These are phyloP conservation scores for Mesaphorura yosii DNA, from an alignment of 1,140 invertebrate genomes.

Conservation along the genomic window DNA sequence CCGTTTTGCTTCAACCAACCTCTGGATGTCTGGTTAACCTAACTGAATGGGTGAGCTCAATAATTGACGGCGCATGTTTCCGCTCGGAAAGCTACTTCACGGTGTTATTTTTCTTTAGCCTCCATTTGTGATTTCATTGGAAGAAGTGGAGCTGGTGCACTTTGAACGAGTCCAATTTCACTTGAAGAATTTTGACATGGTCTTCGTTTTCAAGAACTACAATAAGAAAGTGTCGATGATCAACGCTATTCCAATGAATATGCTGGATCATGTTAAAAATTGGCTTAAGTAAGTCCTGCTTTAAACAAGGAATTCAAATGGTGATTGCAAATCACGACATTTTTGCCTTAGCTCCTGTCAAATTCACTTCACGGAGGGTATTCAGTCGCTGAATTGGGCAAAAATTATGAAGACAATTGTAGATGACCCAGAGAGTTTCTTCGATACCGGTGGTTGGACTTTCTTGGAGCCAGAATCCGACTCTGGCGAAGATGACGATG, in stretches of 20 bases:
- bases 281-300: constrained; percentile 77
- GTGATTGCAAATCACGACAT: not conserved
- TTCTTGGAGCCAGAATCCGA: constrained; percentile 93
- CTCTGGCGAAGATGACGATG: constrained; percentile 49
- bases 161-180: constrained; percentile 98
- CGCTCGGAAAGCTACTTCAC: too few species aligned
- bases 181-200: constrained; percentile 99
- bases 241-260: constrained; percentile 95
- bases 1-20: constrained; percentile 91
- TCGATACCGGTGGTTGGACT: constrained; percentile 95
- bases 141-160: constrained; percentile 95
- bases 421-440: constrained; percentile 97
- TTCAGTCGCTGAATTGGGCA: constrained; percentile 96
- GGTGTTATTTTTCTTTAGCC: constrained; percentile 48
- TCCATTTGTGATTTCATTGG: constrained; percentile 93
- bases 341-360: constrained; percentile 67
- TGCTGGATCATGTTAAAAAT: constrained; percentile 97
- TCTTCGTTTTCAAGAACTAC: constrained; percentile 99
- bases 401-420: constrained; percentile 99
- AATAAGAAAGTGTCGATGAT: constrained; percentile 86
- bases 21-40: constrained; percentile 92
- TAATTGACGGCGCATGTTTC: too few species aligned
- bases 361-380: constrained; percentile 94
- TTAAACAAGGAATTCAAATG: not conserved
- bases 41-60: constrained; percentile 82